Evolutionary conservation across 1,140 invertebrate species (phyloP).

Genomic region (Steinernema khuongi): DNA sequence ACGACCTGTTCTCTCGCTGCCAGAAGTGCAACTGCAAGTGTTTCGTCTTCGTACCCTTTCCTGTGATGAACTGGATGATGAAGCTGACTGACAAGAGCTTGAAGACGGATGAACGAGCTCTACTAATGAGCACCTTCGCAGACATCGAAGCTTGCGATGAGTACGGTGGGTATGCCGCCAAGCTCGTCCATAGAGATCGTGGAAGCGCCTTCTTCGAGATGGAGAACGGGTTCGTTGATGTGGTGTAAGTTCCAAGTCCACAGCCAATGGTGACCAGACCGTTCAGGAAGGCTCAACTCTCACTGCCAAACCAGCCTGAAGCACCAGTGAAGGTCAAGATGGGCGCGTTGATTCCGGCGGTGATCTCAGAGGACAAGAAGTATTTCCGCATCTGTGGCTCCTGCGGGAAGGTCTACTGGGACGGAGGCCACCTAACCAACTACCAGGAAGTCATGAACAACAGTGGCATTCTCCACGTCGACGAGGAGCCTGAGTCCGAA

Average conservation of each 20-base stretch:
- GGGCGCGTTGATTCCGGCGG: background rate
- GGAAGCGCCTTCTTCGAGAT: background rate
- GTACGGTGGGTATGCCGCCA: background rate
- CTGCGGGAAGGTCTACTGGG: slow-evolving; percentile 14
- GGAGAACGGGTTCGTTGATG: background rate
- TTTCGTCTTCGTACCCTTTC: background rate
- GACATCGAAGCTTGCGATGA: background rate
- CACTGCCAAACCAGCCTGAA: background rate
- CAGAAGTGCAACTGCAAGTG: background rate
- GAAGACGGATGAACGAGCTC: background rate
- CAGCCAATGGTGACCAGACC: too few relatives aligned
- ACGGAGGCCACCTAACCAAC: background rate
- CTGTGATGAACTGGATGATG: background rate
- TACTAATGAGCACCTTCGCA: background rate
- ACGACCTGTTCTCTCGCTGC: background rate
- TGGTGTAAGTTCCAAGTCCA: background rate
- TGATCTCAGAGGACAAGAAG: background rate
- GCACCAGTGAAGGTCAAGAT: background rate
- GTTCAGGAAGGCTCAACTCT: background rate
- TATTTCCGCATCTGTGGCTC: slow-evolving; percentile 5
- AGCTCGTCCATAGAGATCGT: background rate
- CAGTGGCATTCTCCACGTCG: background rate
- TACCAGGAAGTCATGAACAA: background rate
- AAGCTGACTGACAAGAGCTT: slow-evolving; percentile 1
- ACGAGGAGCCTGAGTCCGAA: background rate